phyloP scores from a whole-genome alignment of 64 coral and sea anemone species.

The Trachythela sp. region DNA sequence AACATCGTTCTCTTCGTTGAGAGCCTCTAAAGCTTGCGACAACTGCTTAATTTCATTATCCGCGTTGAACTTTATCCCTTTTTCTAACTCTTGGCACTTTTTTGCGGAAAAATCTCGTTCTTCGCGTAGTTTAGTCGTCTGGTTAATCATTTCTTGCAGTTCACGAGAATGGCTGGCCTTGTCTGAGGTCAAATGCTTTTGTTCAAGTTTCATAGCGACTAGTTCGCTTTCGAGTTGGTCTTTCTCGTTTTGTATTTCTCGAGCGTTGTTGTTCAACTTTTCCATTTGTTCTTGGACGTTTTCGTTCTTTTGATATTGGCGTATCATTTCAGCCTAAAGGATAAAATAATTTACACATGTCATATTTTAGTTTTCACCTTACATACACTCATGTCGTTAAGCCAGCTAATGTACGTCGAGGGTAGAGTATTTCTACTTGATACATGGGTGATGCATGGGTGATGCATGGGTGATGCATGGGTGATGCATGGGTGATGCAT shows the following conservation, averaged over 20 bases:
- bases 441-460: too few relatives aligned
- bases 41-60: background rate
- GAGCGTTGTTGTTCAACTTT: background rate
- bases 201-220: background rate
- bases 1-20: background rate
- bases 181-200: background rate
- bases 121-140: background rate
- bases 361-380: too few relatives aligned
- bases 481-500: too few relatives aligned
- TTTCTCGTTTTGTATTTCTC: background rate
- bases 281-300: background rate
- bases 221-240: background rate
- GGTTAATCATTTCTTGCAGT: background rate
- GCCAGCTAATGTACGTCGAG: too few relatives aligned
- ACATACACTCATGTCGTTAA: too few relatives aligned
- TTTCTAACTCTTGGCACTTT: background rate
- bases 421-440: too few relatives aligned
- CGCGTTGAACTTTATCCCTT: background rate
- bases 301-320: background rate
- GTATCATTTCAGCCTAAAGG: background rate
- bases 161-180: background rate
- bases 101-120: background rate
- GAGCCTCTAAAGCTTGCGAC: background rate
- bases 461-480: too few relatives aligned
- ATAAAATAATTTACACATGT: background rate